These are phyloP conservation scores for Calliphora vomitoria DNA, from an alignment of 2,888 invertebrate species.

Conservation along the genomic window DNA sequence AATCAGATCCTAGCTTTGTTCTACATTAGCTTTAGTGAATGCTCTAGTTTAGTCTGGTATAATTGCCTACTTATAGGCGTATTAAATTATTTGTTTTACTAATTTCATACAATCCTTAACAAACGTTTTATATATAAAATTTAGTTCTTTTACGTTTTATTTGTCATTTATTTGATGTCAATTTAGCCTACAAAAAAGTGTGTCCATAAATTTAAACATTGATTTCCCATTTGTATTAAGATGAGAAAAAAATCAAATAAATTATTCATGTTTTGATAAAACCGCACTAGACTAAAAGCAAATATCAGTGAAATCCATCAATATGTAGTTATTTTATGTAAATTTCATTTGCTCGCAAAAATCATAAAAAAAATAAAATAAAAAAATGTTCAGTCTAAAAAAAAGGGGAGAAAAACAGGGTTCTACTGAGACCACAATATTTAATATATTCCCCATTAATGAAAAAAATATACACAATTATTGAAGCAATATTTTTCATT, in stretches of 20 bases:
- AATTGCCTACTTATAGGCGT: no score
- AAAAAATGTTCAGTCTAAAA: background rate
- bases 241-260: conserved; percentile 25
- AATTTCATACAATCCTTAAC: no score
- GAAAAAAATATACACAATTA: no score
- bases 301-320: conserved; percentile 42
- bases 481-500: no score
- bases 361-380: background rate
- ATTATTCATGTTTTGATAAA: conserved; percentile 48
- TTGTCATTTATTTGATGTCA: background rate
- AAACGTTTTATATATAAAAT: background rate
- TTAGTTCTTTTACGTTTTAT: background rate
- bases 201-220: conserved; percentile 48
- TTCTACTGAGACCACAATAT: no score
- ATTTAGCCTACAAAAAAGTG: background rate
- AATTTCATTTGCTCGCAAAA: conserved; percentile 27
- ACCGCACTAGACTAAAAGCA: background rate
- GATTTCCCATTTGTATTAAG: conserved; percentile 51
- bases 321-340: conserved; percentile 41
- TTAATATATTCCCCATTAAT: no score
- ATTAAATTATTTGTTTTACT: no score
- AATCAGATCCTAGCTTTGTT: no score
- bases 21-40: no score
- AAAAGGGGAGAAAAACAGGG: no score
- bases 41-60: no score